phyloP scores from a whole-genome alignment of 37 sponge, comb jelly and placozoan genomes.

The Aplysina aerophoba region DNA sequence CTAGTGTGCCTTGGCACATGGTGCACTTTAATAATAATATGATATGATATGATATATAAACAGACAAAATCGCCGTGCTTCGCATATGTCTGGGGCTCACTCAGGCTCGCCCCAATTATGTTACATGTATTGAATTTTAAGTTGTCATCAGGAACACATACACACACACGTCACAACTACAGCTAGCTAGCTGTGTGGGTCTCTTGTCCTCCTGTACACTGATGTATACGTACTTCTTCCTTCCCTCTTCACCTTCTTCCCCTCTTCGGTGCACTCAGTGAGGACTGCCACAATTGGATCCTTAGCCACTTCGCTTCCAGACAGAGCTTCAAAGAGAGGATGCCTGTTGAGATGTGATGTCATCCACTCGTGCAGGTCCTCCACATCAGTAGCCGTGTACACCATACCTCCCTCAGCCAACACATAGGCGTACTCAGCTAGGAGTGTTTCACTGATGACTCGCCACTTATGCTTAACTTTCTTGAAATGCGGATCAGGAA shows the following conservation, averaged over 20 bases:
- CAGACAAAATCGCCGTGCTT: no score
- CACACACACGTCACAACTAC: not conserved
- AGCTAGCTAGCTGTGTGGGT: constrained; percentile 36
- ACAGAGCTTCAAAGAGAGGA: constrained; percentile 81
- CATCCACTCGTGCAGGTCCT: constrained; percentile 97
- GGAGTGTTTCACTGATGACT: constrained; percentile 77
- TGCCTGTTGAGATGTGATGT: constrained; percentile 61
- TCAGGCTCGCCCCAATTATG: no score
- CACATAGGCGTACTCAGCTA: constrained; percentile 96
- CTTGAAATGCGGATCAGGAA: constrained; percentile 99
- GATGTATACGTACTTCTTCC: constrained; percentile 63
- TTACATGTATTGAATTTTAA: no score
- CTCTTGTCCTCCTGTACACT: constrained; percentile 76
- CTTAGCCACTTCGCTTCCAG: constrained; percentile 41
- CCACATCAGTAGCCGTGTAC: constrained; percentile 96
- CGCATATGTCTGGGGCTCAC: no score
- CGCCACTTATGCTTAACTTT: constrained; percentile 97
- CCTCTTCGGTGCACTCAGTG: constrained; percentile 86
- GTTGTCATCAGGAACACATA: no score
- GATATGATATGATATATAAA: no score
- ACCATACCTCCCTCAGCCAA: constrained; percentile 83
- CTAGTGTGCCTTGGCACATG: no score
- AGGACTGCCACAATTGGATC: constrained; percentile 80
- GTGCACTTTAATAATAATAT: no score
- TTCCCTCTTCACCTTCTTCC: constrained; percentile 87